phyloP scores from a whole-genome alignment of 37 sponge, comb jelly and placozoan genomes.

The Cliona cf. orientalis region DNA sequence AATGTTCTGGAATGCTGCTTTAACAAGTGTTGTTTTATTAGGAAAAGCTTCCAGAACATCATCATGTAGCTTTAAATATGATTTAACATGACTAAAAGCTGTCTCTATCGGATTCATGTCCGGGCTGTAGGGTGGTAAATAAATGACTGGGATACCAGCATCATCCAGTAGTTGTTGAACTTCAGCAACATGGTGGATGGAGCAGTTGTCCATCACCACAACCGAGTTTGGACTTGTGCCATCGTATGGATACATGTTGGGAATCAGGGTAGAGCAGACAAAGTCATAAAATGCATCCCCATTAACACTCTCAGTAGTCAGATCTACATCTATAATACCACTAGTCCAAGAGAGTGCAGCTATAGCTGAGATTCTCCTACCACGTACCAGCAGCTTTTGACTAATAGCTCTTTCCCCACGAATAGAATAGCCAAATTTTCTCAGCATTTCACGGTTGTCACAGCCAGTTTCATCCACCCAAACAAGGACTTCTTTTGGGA shows the following conservation, averaged over 20 bases:
- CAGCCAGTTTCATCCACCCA: slow-evolving; percentile 2
- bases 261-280: too few relatives aligned
- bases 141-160: background rate
- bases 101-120: too few relatives aligned
- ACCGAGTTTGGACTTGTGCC: too few relatives aligned
- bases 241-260: slow-evolving; percentile 23
- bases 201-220: too few relatives aligned
- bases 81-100: background rate
- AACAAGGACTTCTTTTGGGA: too few relatives aligned
- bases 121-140: too few relatives aligned
- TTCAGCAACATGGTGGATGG: background rate
- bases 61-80: slow-evolving; percentile 10
- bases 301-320: slow-evolving; percentile 14
- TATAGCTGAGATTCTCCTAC: slow-evolving; percentile 4
- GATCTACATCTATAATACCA: slow-evolving; percentile 7
- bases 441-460: background rate
- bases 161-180: background rate
- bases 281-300: background rate
- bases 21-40: slow-evolving; percentile 2
- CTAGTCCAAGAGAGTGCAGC: slow-evolving; percentile 16
- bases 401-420: slow-evolving; percentile 11
- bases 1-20: slow-evolving; percentile 19
- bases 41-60: too few relatives aligned
- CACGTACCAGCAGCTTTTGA: background rate
- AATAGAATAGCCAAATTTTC: slow-evolving; percentile 19